Evolutionary conservation across 2,797 vertebrate genomes (phyloP).

Genomic region (Cynopterus sphinx): DNA sequence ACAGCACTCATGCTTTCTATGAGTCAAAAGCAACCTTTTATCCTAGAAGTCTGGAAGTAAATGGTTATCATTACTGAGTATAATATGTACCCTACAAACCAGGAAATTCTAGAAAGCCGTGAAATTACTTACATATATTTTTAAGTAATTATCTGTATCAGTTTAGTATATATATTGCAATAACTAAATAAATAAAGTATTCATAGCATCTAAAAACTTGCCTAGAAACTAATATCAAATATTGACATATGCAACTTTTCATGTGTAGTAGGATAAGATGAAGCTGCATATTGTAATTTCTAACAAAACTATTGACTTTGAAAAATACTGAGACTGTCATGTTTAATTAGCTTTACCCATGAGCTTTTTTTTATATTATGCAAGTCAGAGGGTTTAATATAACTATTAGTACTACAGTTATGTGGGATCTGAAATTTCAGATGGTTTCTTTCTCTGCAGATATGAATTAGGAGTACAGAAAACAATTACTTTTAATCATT

Average conservation of each 20-base stretch:
- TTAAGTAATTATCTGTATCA: constrained; percentile 32
- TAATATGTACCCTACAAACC: neutral
- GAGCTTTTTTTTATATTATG: neutral
- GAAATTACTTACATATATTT: constrained; percentile 10
- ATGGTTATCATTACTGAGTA: constrained; percentile 3
- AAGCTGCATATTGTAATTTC: constrained; percentile 16
- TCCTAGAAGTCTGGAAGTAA: neutral
- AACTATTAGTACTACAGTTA: constrained; percentile 25
- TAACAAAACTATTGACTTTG: neutral
- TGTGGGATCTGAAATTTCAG: constrained; percentile 28
- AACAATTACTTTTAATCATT: constrained; percentile 45
- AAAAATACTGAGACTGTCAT: constrained; percentile 6
- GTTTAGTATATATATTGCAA: neutral
- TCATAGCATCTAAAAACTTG: constrained; percentile 39
- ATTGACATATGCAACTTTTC: neutral
- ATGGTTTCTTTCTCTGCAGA: constrained; percentile 39
- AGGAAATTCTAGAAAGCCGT: constrained; percentile 39
- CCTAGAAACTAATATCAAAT: constrained; percentile 27
- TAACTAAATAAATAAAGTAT: neutral
- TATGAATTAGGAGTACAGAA: constrained; percentile 51
- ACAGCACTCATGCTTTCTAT: neutral
- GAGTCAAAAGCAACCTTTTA: neutral
- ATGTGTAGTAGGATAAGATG: neutral
- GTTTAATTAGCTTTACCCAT: constrained; percentile 31
- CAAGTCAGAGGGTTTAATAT: constrained; percentile 11